phyloP scores from a whole-genome alignment of 2,888 invertebrate genomes.

The Ichneumoninae sp. region DNA sequence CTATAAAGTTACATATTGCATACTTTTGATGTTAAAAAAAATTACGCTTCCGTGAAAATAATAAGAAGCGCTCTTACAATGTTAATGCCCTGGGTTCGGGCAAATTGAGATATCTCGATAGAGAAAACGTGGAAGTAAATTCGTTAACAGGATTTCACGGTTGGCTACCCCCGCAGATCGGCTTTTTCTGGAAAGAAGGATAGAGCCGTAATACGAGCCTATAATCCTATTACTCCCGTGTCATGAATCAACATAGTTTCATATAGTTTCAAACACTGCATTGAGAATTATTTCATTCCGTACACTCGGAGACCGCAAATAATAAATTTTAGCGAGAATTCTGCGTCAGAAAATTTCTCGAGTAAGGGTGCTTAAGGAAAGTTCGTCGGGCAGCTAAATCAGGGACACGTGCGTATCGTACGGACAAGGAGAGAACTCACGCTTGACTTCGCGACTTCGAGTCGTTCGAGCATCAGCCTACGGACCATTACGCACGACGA shows the following conservation, averaged over 20 bases:
- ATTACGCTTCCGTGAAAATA: conserved; percentile 15
- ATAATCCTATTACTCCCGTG: conserved; percentile 9
- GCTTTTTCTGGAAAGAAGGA: neutral
- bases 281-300: conserved; percentile 10
- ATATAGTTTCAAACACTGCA: neutral
- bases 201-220: neutral
- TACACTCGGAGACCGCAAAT: conserved; percentile 13
- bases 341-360: conserved; percentile 17
- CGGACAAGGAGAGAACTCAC: conserved; percentile 41
- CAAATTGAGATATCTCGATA: conserved; percentile 11
- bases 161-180: neutral
- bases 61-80: conserved; percentile 7
- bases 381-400: conserved; percentile 47
- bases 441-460: conserved; percentile 57
- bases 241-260: neutral
- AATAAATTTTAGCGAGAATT: conserved; percentile 49
- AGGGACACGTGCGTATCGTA: conserved; percentile 56
- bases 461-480: conserved; percentile 61
- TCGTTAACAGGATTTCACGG: conserved; percentile 47
- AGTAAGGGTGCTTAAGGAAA: conserved; percentile 7
- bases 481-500: conserved; percentile 57
- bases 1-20: conserved; percentile 22
- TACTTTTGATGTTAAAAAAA: conserved; percentile 4
- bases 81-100: neutral
- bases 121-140: conserved; percentile 20